Evolutionary conservation across 2,113 vertebrate species (phyloP), one percentile per base, ranked within the genome.

Genomic region (Harpagus bidentatus): DNA sequence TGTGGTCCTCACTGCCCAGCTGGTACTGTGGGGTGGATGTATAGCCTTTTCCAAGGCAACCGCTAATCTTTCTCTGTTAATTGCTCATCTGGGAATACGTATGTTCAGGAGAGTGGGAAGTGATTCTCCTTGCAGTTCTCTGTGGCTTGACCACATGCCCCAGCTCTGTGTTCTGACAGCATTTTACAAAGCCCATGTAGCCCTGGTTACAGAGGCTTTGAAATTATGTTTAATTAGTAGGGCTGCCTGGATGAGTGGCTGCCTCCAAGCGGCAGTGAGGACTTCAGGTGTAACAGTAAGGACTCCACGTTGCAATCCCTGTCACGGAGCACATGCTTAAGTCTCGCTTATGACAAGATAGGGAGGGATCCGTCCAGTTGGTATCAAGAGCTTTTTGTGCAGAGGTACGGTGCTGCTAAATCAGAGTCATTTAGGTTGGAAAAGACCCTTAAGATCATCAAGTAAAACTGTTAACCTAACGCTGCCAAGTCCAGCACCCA

Each of bases 41-140:
- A 38, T 6, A 73, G 52, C 79, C 76, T 88, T 95, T 82, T 96
- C 86, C 96, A 94, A 82, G 78, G 66, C 87, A 90, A 56, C 92
- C 11, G 4, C 96, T 97, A 92, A 93, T 97, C 97, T 81, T 65
- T 76, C 90, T 94, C 91, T 93, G 29, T 88, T 97, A 97, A 96
- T 87, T 92, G 86, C 86, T 95, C 92, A 72, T 88, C 72, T 83
- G 84, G 83, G 92, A 85, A 50, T 72, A 79, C 32, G 10, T 34
- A 29, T 28, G 87, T 88, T 73, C 82, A 88, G 58, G 36, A 77
- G 50, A 82, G 77, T 0, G 3, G 73, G 40, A 94, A 42, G 62
- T 55, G 56, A 66, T 65, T 56, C 45, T 94, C 31, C 69, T 86
- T 91, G 74, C 66, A 65, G 34, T 53, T 88, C 69, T 94, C 77